phyloP scores from a whole-genome alignment of 2,888 invertebrate genomes.

The Spodoptera exigua region DNA sequence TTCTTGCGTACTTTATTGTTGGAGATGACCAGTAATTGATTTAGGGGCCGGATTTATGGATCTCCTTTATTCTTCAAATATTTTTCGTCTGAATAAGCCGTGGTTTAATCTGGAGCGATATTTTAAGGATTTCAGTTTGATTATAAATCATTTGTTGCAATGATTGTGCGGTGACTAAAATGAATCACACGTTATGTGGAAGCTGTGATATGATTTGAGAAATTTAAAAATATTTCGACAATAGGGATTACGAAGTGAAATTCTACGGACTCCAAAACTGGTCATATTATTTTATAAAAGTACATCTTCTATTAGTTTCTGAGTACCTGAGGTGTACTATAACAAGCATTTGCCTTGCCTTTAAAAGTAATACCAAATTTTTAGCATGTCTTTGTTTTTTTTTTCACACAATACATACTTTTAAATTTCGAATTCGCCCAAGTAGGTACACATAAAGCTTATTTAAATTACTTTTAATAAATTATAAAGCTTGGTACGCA shows the following conservation, averaged over 20 bases:
- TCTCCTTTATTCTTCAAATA: conserved; percentile 54
- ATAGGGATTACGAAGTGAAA: too few species aligned
- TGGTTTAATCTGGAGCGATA: conserved; percentile 31
- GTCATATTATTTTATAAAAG: too few species aligned
- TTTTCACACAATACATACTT: too few species aligned
- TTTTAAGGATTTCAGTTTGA: conserved; percentile 8
- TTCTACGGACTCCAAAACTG: too few species aligned
- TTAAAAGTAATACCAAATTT: too few species aligned
- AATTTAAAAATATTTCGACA: too few species aligned
- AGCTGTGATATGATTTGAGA: too few species aligned
- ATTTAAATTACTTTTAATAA: conserved; percentile 38
- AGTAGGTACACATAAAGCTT: conserved; percentile 11
- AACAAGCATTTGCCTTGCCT: too few species aligned
- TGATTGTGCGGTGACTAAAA: background rate
- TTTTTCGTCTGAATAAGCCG: conserved; percentile 25
- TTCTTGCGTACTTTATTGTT: conserved; percentile 82
- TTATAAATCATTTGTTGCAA: conserved; percentile 23
- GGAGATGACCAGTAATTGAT: conserved; percentile 79
- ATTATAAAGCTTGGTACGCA: conserved; percentile 30
- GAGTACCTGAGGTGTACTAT: too few species aligned
- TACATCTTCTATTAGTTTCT: too few species aligned
- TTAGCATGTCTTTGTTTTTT: too few species aligned
- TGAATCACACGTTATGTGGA: background rate
- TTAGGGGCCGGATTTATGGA: conserved; percentile 73
- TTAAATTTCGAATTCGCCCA: too few species aligned